A percentile compares a stretch with the other conserved stretches of the same genome.
Evolutionary conservation across 2,797 vertebrate species (phyloP).

Genomic region (Helarctos malayanus): DNA sequence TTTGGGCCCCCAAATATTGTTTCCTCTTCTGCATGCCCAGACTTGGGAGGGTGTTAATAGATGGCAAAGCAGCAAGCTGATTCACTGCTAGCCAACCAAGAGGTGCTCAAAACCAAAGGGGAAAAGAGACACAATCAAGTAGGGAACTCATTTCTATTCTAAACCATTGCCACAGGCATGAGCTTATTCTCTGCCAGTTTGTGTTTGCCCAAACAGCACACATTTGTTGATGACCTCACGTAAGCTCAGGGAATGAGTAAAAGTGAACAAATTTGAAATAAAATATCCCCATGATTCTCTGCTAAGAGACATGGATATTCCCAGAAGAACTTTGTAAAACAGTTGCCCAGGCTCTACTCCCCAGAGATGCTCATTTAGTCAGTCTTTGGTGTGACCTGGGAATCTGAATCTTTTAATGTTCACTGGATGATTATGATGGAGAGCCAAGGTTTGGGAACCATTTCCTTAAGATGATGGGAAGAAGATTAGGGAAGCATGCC

Average conservation of each 20-base stretch:
- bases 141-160: constrained; percentile 63
- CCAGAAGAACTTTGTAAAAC: constrained; percentile 49
- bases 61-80: constrained; percentile 58
- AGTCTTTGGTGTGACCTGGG: not conserved
- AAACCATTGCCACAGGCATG: constrained; percentile 46
- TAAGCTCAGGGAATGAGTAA: not conserved
- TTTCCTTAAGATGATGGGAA: not conserved
- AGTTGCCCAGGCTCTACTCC: not conserved
- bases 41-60: constrained; percentile 58
- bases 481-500: not conserved
- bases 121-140: constrained; percentile 18
- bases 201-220: constrained; percentile 51
- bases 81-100: constrained; percentile 53
- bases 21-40: constrained; percentile 66
- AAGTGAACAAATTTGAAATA: constrained; percentile 60
- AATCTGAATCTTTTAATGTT: not conserved
- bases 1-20: constrained; percentile 60
- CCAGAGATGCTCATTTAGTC: not conserved
- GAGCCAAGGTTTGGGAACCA: not conserved
- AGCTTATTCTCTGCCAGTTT: constrained; percentile 47
- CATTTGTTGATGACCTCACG: constrained; percentile 37
- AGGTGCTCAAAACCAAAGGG: constrained; percentile 56
- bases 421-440: not conserved
- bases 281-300: constrained; percentile 33
- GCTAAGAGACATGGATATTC: not conserved